Percentiles rank a stretch among this genome's conserved stretches.
phyloP scores from a whole-genome alignment of 2,888 invertebrate genomes.

The Orgyia antiqua region DNA sequence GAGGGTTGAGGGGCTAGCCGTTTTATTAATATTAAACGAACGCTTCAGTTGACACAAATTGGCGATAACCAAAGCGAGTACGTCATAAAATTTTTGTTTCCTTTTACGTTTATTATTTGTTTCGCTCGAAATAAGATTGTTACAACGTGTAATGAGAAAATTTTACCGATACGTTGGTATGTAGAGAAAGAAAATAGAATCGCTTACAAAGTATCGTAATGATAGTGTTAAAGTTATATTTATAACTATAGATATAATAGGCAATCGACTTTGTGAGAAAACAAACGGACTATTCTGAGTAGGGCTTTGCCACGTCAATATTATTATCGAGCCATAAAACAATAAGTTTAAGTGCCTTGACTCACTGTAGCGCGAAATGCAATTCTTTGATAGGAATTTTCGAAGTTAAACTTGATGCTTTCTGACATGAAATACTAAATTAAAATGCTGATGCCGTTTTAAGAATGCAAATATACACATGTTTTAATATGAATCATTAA shows the following conservation, averaged over 20 bases:
- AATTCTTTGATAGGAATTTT: slow-evolving; percentile 14
- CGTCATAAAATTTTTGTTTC: slow-evolving; percentile 56
- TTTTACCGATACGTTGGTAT: slow-evolving; percentile 6
- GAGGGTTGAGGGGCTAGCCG: slow-evolving; percentile 68
- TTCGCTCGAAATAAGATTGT: slow-evolving; percentile 41
- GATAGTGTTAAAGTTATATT: no score
- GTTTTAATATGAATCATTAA: no score
- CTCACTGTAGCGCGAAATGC: slow-evolving; percentile 16
- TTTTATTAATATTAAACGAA: slow-evolving; percentile 77
- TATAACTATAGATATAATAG: no score
- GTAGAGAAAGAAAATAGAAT: no score
- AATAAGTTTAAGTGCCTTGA: slow-evolving; percentile 41
- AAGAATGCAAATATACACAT: no score
- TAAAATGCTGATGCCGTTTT: no score
- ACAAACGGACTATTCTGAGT: no score
- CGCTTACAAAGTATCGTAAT: no score
- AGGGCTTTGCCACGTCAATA: slow-evolving; percentile 44
- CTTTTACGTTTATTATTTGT: slow-evolving; percentile 46
- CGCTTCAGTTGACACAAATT: slow-evolving; percentile 75
- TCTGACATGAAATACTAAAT: no score
- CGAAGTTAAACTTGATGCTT: no score
- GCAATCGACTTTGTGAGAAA: no score
- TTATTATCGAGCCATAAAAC: slow-evolving; percentile 52
- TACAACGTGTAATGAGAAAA: slow-evolving; percentile 6
- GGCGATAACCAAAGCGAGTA: slow-evolving; percentile 68